A percentile compares a stretch with the other conserved stretches of the same genome.
These are phyloP conservation scores for Sciurus vulgaris DNA, from an alignment of 2,797 vertebrate species.

Conservation along the genomic window DNA sequence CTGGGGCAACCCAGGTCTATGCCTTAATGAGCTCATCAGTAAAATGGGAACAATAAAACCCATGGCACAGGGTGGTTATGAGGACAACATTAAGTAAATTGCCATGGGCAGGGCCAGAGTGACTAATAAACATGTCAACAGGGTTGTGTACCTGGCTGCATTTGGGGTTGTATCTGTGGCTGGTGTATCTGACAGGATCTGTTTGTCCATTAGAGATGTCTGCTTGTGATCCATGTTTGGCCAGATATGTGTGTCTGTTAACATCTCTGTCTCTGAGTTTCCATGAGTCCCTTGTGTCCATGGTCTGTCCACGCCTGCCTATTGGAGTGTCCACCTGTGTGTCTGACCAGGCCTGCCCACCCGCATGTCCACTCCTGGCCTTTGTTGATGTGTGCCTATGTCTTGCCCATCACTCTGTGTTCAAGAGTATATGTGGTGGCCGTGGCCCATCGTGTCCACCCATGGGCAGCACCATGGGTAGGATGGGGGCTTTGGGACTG, in stretches of 20 bases:
- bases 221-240: neutral
- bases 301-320: neutral
- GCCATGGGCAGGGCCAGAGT: neutral
- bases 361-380: neutral
- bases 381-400: neutral
- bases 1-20: neutral
- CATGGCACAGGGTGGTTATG: neutral
- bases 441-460: neutral
- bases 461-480: fast-evolving
- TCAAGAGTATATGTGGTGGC: neutral
- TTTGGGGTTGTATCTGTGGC: neutral
- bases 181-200: neutral
- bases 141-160: neutral
- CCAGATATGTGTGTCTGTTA: neutral
- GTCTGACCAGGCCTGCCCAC: neutral
- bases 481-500: fast-evolving
- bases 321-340: neutral
- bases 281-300: neutral
- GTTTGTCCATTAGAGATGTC: neutral
- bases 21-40: neutral
- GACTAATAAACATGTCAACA: neutral
- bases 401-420: neutral
- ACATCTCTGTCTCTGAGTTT: neutral
- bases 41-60: neutral
- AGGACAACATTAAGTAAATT: slow-evolving; percentile 41